Evolutionary conservation across 2,797 vertebrate species (phyloP), one percentile per base, ranked within the genome.

Genomic region (Huso huso): DNA sequence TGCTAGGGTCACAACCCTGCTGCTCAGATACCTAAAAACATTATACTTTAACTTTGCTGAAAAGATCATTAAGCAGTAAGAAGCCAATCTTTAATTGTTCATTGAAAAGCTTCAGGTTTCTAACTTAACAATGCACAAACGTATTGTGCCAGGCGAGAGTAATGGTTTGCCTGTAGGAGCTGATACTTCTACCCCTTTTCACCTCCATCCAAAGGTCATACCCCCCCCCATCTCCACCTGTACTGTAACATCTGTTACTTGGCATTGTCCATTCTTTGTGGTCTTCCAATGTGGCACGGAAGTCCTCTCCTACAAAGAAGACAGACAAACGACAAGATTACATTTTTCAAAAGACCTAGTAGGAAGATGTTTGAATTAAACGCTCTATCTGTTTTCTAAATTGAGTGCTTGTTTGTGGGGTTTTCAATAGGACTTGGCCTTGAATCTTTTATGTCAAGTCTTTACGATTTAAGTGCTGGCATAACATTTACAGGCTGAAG

Each of bases 371-470:
- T 89, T 89, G 86, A 89, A 88, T 85, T 84, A 85, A 82, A 85
- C 81, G 81, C 83, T 89, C 83, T 77, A 82, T 79, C 78, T 84
- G 73, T 78, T 78, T 71, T 78, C 81, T 86, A 86, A 90, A 87
- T 83, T 79, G 79, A 87, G 77, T 89, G 79, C 75, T 84, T 85
- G 80, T 90, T 75, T 82, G 79, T 88, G 77, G 75, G 72, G 81
- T 77, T 85, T 85, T 87, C 80, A 83, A 82, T 80, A 79, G 85
- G 87, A 85, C 81, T 82, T 86, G 83, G 90, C 87, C 90, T 92
- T 91, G 90, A 89, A 86, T 87, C 84, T 82, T 89, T 89, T 90
- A 89, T 89, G 85, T 85, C 84, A 85, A 83, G 83, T 87, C 84
- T 88, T 87, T 89, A 81, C 84, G 84, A 85, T 90, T 91, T 90